These are phyloP conservation scores for Cephus pygmeus DNA, from an alignment of 2,888 invertebrate genomes.

Conservation along the genomic window DNA sequence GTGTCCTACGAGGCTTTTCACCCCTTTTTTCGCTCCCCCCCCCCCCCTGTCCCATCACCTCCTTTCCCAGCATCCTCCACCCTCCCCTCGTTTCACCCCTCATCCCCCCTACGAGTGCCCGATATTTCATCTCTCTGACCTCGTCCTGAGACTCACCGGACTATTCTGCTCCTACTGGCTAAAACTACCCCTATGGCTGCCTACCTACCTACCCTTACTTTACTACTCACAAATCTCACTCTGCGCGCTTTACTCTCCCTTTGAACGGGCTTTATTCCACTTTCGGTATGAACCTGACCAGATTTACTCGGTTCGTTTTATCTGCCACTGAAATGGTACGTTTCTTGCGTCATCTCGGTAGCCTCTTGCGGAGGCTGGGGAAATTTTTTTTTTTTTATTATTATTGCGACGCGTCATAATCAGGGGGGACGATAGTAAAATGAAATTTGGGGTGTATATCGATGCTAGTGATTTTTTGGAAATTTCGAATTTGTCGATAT, in stretches of 20 bases:
- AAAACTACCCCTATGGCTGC: background rate
- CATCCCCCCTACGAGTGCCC: constrained; percentile 11
- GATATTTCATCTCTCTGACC: constrained; percentile 22
- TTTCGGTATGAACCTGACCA: background rate
- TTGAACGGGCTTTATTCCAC: background rate
- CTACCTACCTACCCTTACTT: background rate
- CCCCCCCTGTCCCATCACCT: background rate
- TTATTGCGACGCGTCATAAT: too few relatives aligned
- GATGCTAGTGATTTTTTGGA: too few relatives aligned
- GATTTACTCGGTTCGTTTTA: too few relatives aligned
- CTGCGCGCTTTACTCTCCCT: background rate
- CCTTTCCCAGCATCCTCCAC: too few relatives aligned
- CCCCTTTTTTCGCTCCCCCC: background rate
- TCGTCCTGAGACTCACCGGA: background rate
- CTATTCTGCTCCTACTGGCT: too few relatives aligned
- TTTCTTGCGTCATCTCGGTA: too few relatives aligned
- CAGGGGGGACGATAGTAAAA: too few relatives aligned
- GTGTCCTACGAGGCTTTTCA: constrained; percentile 1
- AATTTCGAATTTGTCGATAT: too few relatives aligned
- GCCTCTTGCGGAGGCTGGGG: too few relatives aligned
- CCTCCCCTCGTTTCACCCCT: background rate
- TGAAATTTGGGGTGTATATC: too few relatives aligned
- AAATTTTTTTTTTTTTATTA: too few relatives aligned
- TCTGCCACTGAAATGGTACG: too few relatives aligned
- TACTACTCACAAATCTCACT: constrained; percentile 7